These are phyloP conservation scores for Drosophila kurseongensis DNA, from an alignment of 1,140 invertebrate species.

Conservation along the genomic window DNA sequence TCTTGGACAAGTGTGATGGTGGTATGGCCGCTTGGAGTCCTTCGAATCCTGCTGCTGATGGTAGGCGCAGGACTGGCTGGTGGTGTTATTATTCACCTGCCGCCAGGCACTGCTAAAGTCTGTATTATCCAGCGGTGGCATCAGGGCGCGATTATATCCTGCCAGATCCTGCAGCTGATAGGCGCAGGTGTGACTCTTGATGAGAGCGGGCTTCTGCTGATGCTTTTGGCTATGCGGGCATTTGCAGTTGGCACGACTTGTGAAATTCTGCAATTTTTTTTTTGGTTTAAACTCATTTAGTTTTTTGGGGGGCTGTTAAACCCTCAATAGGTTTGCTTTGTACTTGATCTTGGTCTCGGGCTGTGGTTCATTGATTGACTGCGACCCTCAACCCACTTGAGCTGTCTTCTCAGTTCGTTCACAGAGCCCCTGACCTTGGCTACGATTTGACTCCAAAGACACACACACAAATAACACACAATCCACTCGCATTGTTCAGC, in stretches of 20 bases:
- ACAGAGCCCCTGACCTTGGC: conserved; percentile 78
- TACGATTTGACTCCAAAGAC: conserved; percentile 59
- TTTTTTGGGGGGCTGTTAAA: background rate
- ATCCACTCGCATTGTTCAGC: conserved; percentile 52
- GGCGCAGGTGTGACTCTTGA: conserved; percentile 74
- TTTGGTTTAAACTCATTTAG: background rate
- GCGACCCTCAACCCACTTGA: conserved; percentile 52
- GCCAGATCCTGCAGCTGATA: conserved; percentile 72
- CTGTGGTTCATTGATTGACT: conserved; percentile 69
- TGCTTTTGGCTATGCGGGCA: conserved; percentile 68
- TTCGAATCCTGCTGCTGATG: conserved; percentile 46
- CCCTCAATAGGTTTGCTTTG: conserved; percentile 42
- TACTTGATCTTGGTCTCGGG: conserved; percentile 62
- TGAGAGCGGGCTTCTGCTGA: conserved; percentile 56
- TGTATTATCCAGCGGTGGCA: conserved; percentile 71
- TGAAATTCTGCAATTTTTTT: conserved; percentile 72
- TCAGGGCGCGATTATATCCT: conserved; percentile 67
- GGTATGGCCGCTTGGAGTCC: conserved; percentile 38
- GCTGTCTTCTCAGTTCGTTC: conserved; percentile 68
- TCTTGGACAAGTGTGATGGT: conserved; percentile 68
- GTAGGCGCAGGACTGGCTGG: conserved; percentile 53
- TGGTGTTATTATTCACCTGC: conserved; percentile 68
- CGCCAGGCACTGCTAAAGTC: conserved; percentile 64
- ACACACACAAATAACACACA: conserved; percentile 16
- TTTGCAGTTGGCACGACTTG: conserved; percentile 74